These are phyloP conservation scores for Noctua janthina DNA, from an alignment of 2,888 invertebrate species.

Conservation along the genomic window DNA sequence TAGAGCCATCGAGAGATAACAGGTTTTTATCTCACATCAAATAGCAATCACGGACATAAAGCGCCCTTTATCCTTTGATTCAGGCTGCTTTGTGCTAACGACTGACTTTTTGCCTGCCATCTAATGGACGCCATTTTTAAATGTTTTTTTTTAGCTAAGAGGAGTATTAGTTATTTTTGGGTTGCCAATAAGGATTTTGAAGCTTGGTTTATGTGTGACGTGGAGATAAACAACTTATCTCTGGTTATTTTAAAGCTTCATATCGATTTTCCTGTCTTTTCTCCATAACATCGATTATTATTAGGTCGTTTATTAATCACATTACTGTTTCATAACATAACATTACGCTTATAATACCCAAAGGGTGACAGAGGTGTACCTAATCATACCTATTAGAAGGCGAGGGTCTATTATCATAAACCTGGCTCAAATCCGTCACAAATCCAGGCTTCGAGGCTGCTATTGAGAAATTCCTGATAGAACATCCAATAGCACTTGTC, in stretches of 20 bases:
- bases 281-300: background rate
- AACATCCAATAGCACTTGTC: background rate
- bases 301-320: background rate
- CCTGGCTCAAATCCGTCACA: background rate
- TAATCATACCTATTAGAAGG: background rate
- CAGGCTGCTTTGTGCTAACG: slow-evolving; percentile 62
- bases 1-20: slow-evolving; percentile 65
- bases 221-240: background rate
- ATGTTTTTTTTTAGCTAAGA: slow-evolving; percentile 48
- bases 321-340: background rate
- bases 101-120: slow-evolving; percentile 54
- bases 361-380: background rate
- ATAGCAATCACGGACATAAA: slow-evolving; percentile 65
- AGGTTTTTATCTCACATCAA: slow-evolving; percentile 67
- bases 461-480: background rate
- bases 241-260: background rate
- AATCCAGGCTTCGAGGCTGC: background rate
- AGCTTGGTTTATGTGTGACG: background rate
- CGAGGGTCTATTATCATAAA: background rate
- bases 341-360: background rate
- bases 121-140: slow-evolving; percentile 61
- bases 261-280: background rate
- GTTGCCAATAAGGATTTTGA: background rate
- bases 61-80: slow-evolving; percentile 62
- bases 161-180: slow-evolving; percentile 29